A percentile compares a stretch with the other conserved stretches of the same genome.
Evolutionary conservation across 2,797 vertebrate genomes (phyloP).

Genomic region (Psittacula echo): DNA sequence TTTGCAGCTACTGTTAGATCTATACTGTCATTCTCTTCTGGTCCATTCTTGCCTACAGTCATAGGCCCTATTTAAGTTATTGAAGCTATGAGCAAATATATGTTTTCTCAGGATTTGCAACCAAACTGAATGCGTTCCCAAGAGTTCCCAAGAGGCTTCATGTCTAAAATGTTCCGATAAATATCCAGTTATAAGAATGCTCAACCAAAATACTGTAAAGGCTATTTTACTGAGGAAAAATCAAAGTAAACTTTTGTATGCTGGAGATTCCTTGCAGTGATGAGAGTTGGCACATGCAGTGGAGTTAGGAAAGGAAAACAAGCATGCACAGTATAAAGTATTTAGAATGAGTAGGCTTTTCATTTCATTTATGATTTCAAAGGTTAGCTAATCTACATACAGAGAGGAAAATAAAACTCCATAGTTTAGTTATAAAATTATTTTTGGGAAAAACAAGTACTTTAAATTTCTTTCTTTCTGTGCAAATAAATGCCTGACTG

Average conservation of each 20-base stretch:
- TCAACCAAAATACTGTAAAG: not conserved
- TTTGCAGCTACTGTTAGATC: not conserved
- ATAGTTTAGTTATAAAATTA: not conserved
- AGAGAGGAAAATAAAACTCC: not conserved
- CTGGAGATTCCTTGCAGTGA: not conserved
- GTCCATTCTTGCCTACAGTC: not conserved
- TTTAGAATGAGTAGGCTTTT: slow-evolving; percentile 9
- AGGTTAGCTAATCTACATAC: not conserved
- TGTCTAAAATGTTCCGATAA: not conserved
- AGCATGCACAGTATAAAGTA: not conserved
- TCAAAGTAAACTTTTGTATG: not conserved
- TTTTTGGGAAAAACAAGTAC: not conserved
- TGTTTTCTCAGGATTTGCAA: not conserved
- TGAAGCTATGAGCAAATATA: not conserved
- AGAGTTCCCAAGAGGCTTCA: not conserved
- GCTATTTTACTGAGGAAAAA: not conserved
- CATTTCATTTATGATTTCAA: not conserved
- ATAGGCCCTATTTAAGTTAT: not conserved
- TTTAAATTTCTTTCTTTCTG: not conserved
- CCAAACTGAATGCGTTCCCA: not conserved
- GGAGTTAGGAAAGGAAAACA: slow-evolving; percentile 18
- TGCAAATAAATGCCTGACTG: not conserved
- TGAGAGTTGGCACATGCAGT: not conserved
- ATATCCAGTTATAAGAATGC: not conserved
- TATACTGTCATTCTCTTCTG: not conserved